Percentiles rank a stretch among this genome's conserved stretches.
These are phyloP conservation scores for Egretta garzetta DNA, from an alignment of 2,113 vertebrate species.

Conservation along the genomic window DNA sequence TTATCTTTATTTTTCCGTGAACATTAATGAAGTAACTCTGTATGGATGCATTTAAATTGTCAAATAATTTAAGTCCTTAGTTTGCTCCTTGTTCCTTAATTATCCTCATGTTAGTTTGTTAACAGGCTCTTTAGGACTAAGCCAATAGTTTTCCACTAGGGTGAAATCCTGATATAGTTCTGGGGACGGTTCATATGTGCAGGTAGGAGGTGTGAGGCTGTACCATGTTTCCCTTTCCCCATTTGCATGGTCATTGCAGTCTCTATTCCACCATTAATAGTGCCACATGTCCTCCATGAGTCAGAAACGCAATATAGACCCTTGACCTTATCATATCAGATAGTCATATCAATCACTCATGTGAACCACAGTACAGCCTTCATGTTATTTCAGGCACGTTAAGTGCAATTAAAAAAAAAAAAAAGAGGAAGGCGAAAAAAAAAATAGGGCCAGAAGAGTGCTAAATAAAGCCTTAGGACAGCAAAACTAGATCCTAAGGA, in stretches of 20 bases:
- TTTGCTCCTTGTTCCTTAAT: background rate
- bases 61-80: background rate
- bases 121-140: background rate
- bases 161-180: background rate
- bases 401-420: background rate
- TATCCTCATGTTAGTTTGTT: background rate
- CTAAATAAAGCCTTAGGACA: background rate
- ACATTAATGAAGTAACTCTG: background rate
- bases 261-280: background rate
- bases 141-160: background rate
- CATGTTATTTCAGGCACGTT: background rate
- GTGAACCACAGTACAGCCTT: background rate
- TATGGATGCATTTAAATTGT: background rate
- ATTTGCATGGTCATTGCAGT: background rate
- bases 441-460: background rate
- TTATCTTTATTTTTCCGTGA: background rate
- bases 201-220: background rate
- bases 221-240: background rate
- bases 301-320: background rate
- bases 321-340: background rate
- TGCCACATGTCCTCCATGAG: background rate
- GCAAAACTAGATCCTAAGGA: background rate
- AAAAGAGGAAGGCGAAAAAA: too few relatives aligned
- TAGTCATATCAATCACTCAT: background rate
- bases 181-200: background rate